Evolutionary conservation across 2,113 vertebrate genomes (phyloP).

Genomic region (Boulengeromyrus knoepffleri): DNA sequence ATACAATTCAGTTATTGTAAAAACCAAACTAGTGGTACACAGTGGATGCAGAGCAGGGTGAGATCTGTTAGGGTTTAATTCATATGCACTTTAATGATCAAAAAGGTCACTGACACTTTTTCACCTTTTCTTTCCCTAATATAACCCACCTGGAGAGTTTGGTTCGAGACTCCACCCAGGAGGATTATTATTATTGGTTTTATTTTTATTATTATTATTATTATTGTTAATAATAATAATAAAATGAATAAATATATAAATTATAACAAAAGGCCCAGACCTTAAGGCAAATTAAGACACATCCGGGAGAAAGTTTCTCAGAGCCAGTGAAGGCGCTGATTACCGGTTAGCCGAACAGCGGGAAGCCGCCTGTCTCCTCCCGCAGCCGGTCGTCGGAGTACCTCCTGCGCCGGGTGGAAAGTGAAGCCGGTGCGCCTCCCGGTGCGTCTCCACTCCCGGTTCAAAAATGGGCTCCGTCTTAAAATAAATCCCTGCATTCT

Average conservation of each 20-base stretch:
- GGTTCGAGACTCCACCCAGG: neutral
- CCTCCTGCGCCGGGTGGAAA: neutral
- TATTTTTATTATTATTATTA: neutral
- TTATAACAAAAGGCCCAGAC: neutral
- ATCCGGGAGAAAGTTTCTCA: neutral
- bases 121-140: neutral
- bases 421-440: neutral
- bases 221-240: neutral
- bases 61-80: neutral
- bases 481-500: neutral
- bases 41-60: neutral
- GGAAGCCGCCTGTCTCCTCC: neutral
- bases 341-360: neutral
- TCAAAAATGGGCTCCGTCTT: neutral
- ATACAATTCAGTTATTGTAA: neutral
- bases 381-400: neutral
- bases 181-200: neutral
- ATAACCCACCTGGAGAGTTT: neutral
- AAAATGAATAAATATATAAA: neutral
- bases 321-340: constrained; percentile 10
- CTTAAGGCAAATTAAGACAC: constrained; percentile 24
- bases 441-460: neutral
- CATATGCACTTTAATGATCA: neutral
- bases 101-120: neutral
- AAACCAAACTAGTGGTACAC: neutral